Conservation (phyloP, 2,888 invertebrate genomes). For the Catocala sponsa region DNA sequence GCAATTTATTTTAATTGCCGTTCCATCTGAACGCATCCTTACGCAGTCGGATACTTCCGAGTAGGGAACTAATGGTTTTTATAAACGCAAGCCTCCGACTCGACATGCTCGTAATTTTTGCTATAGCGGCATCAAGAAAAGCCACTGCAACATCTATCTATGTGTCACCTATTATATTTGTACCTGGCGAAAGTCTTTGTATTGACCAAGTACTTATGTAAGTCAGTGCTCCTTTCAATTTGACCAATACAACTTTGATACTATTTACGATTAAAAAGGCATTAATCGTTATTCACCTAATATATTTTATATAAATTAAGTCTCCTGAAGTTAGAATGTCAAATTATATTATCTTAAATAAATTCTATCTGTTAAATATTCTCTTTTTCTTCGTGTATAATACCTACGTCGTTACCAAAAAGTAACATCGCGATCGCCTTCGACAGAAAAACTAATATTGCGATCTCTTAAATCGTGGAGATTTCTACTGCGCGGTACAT, state of each 20-base stretch:
- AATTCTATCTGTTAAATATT: constrained; percentile 12
- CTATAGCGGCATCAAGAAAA: not conserved
- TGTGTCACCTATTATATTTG: constrained; percentile 4
- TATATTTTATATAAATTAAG: too few species aligned
- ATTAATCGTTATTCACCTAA: too few species aligned
- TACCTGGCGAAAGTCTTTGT: constrained; percentile 9
- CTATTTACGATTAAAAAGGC: not conserved
- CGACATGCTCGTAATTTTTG: not conserved
- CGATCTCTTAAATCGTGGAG: constrained; percentile 6
- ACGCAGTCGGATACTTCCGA: constrained; percentile 54
- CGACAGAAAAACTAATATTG: constrained; percentile 3
- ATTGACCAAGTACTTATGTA: constrained; percentile 3
- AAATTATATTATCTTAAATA: too few species aligned
- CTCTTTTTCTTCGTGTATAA: constrained; percentile 13
- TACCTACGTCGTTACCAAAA: constrained; percentile 10
- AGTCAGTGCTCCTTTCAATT: constrained; percentile 5
- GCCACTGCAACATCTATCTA: not conserved
- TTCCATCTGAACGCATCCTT: constrained; percentile 27
- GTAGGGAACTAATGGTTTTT: constrained; percentile 45
- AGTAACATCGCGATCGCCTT: constrained; percentile 8
- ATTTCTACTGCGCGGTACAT: constrained; percentile 27
- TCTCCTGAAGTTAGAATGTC: too few species aligned
- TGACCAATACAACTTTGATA: not conserved
- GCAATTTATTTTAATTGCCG: constrained; percentile 20
- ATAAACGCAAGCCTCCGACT: constrained; percentile 27